phyloP scores from a whole-genome alignment of 1,140 invertebrate genomes.

The Drosophila orosa region DNA sequence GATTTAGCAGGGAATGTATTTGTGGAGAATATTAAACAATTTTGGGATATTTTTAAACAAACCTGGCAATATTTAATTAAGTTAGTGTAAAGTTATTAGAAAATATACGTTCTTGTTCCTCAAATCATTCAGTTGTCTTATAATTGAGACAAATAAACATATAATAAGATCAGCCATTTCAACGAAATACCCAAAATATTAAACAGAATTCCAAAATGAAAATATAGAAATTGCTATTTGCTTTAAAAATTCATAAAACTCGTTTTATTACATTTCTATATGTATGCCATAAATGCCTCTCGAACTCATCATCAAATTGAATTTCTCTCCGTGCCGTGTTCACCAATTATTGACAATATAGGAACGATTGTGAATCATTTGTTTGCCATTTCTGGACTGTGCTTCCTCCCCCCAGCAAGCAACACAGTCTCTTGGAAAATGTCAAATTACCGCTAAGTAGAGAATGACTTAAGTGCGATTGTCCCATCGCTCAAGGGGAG shows the following conservation, averaged over 20 bases:
- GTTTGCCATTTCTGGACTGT: slow-evolving; percentile 23
- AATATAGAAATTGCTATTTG: not conserved
- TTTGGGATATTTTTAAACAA: too few relatives aligned
- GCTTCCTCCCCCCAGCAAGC: slow-evolving; percentile 6
- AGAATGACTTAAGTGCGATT: slow-evolving; percentile 33
- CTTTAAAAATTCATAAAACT: not conserved
- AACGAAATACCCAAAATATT: too few relatives aligned
- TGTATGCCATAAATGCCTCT: not conserved
- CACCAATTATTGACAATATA: slow-evolving; percentile 47
- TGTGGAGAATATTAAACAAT: too few relatives aligned
- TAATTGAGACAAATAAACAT: too few relatives aligned
- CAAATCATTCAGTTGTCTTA: not conserved
- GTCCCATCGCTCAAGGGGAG: slow-evolving; percentile 12
- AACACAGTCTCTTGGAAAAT: slow-evolving; percentile 7
- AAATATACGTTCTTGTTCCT: too few relatives aligned
- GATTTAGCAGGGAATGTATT: too few relatives aligned
- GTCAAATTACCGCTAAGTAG: slow-evolving; percentile 40
- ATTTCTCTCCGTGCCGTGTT: slow-evolving; percentile 7
- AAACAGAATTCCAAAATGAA: too few relatives aligned
- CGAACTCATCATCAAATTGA: not conserved
- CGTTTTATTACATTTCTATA: not conserved
- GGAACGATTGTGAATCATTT: slow-evolving; percentile 63
- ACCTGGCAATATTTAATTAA: too few relatives aligned
- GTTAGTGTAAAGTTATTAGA: too few relatives aligned
- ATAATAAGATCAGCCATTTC: too few relatives aligned